Evolutionary conservation across 2,113 vertebrate species (phyloP), one percentile per base, ranked within the genome.

Genomic region (Apodemus sylvaticus): DNA sequence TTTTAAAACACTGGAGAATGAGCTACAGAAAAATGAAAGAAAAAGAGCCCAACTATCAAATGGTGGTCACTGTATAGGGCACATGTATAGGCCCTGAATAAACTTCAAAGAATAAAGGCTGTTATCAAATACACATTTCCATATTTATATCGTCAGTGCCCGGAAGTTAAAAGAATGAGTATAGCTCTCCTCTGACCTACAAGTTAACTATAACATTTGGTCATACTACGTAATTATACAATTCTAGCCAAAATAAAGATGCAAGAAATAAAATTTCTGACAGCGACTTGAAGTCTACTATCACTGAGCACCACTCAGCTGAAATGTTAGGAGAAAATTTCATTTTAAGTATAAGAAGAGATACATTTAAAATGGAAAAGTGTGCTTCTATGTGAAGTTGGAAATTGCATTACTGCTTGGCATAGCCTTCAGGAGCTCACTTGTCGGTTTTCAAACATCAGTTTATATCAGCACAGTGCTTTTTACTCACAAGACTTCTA

Each of bases 51-150:
- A 36, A n/a, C 16, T 83, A 58, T 68, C 45, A 36, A 8, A 26
- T 3, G 2, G 3, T 29, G 7, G 12, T 53, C 31, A 68, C 20
- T 77, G 5, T 79, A n/a, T n/a, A n/a, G n/a, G n/a, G n/a, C n/a
- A n/a, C n/a, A n/a, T n/a, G n/a, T n/a, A n/a, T n/a, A 90, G 9
- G 29, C 13, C 12, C 22, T 91, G 42, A 16, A 51, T 17, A 36
- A 89, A 93, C 83, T 83, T 96, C 89, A 93, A n/a, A 91, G 29
- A 29, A 53, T 77, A 48, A 76, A 91, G 31, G 14, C 6, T 93
- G 70, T 74, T 48, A 51, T 66, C n/a, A 48, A 36, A 66, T 11
- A n/a, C 12, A 51, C 10, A 14, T 58, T 90, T 78, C 89, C 4
- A 94, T 29, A 78, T 83, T 71, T 81, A 76, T 42, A 36, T 31